phyloP scores from a whole-genome alignment of 2,113 vertebrate genomes.

The Bubalus kerabau region DNA sequence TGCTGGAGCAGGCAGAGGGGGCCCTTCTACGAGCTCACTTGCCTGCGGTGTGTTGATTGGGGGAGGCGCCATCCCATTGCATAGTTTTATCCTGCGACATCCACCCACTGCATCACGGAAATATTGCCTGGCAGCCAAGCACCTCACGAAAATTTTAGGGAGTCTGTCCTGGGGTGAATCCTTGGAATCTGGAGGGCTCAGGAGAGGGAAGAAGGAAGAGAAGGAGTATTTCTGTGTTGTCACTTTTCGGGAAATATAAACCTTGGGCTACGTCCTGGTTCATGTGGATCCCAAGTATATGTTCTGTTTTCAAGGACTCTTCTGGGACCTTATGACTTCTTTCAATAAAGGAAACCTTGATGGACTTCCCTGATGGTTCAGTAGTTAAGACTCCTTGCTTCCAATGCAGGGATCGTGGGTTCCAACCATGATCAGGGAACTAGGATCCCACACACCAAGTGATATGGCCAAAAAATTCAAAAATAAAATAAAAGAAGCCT shows the following conservation, averaged over 20 bases:
- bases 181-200: neutral
- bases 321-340: neutral
- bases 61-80: accelerated
- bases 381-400: neutral
- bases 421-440: neutral
- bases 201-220: neutral
- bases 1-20: neutral
- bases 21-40: neutral
- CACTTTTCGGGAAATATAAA: neutral
- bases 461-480: neutral
- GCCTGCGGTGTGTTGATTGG: neutral
- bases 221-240: neutral
- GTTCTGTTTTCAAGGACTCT: neutral
- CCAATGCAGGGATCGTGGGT: neutral
- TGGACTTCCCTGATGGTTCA: neutral
- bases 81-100: neutral
- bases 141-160: neutral
- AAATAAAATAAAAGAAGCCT: neutral
- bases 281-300: neutral
- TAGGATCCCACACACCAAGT: neutral
- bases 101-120: neutral
- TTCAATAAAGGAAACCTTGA: neutral
- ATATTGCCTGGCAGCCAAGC: neutral
- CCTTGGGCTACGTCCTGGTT: neutral
- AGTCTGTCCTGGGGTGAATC: neutral